phyloP scores from a whole-genome alignment of 2,888 invertebrate species.

The Idaea dimidiata region DNA sequence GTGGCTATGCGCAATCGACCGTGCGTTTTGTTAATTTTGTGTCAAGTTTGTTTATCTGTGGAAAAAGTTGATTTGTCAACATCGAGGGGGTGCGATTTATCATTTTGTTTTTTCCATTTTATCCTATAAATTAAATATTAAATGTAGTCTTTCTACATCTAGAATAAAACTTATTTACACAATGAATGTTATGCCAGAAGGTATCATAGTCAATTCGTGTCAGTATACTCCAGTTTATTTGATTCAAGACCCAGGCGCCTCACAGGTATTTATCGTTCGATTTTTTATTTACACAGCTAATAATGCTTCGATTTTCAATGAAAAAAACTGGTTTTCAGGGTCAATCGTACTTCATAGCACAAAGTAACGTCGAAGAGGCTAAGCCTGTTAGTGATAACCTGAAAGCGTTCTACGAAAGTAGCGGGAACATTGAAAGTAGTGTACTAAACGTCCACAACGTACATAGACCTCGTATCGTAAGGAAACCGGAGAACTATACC shows the following conservation, averaged over 20 bases:
- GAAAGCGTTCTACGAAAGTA: conserved; percentile 74
- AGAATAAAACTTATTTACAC: conserved; percentile 33
- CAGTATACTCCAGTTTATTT: conserved; percentile 72
- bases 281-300: conserved; percentile 21
- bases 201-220: conserved; percentile 65
- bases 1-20: neutral
- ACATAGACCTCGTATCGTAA: conserved; percentile 49
- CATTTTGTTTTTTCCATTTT: conserved; percentile 33
- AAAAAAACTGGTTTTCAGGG: conserved; percentile 47
- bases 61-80: conserved; percentile 30
- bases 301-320: conserved; percentile 14
- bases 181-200: conserved; percentile 63
- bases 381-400: conserved; percentile 68
- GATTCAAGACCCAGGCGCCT: conserved; percentile 65
- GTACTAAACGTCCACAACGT: conserved; percentile 41
- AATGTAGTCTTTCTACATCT: conserved; percentile 41
- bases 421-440: conserved; percentile 68
- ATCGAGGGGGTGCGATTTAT: conserved; percentile 31
- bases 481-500: conserved; percentile 50
- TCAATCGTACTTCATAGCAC: conserved; percentile 58
- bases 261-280: conserved; percentile 57
- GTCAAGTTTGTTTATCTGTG: conserved; percentile 9
- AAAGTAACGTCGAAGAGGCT: conserved; percentile 45
- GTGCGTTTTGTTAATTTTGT: neutral
- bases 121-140: conserved; percentile 24